Conservation (phyloP, 2,797 vertebrate genomes). For the Orestias chungarensis region DNA sequence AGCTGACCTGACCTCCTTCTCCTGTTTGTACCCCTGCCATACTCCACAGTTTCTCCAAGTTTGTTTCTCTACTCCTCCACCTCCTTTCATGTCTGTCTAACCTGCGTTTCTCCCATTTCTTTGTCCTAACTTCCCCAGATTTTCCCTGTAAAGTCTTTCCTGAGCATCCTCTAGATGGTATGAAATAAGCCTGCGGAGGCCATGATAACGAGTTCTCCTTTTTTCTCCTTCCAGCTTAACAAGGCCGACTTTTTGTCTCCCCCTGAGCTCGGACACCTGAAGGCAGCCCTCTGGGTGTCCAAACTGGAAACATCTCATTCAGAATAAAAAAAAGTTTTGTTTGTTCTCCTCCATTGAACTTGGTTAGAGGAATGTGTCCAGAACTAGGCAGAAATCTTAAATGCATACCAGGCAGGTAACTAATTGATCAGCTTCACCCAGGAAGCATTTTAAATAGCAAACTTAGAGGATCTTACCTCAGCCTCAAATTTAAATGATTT, state of each 20-base stretch:
- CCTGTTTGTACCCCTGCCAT: slow-evolving; percentile 32
- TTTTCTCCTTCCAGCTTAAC: slow-evolving; percentile 14
- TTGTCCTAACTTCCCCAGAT: slow-evolving; percentile 10
- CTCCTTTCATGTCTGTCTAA: slow-evolving; percentile 12
- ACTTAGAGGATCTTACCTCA: no score
- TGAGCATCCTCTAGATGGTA: slow-evolving; percentile 27
- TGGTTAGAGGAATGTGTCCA: slow-evolving; percentile 18
- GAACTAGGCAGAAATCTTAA: not conserved
- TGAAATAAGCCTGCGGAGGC: slow-evolving; percentile 32
- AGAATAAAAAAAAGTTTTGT: slow-evolving; percentile 40
- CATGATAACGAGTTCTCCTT: slow-evolving; percentile 48
- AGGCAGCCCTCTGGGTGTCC: slow-evolving; percentile 36
- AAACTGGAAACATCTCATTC: slow-evolving; percentile 6
- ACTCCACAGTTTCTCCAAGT: not conserved
- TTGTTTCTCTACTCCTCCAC: slow-evolving; percentile 8
- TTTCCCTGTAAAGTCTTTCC: no score
- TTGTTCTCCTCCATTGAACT: slow-evolving; percentile 39
- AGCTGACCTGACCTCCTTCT: slow-evolving; percentile 47
- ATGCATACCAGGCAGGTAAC: no score
- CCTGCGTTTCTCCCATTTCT: not conserved
- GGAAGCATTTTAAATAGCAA: no score
- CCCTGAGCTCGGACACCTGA: slow-evolving; percentile 30
- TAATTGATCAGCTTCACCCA: no score
- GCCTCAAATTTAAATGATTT: no score
- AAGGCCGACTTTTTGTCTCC: slow-evolving; percentile 41